Base-by-base conservation (phyloP, 2,888 invertebrate genomes). In the Actias luna region DNA sequence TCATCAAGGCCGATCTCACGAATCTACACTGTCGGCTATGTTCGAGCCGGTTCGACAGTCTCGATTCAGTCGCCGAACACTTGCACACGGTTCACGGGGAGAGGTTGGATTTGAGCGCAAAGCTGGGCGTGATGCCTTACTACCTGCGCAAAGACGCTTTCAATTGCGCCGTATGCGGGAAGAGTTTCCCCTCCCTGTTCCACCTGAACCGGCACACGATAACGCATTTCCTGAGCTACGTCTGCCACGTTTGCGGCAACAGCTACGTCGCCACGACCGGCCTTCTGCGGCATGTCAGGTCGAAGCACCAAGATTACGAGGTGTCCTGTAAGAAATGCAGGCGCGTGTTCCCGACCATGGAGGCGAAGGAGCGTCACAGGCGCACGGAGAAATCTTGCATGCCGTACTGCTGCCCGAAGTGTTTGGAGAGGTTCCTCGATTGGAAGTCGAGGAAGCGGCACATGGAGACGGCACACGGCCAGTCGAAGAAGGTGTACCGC, bases 121-220 rank as follows among this genome's bases (percentile, higher is more conserved):
- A 88, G 58, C 69, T 87, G 0, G 91, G 90, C 1, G 84, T 90
- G 0, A 89, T 91, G 89, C 90, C 91, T 22, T 91, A 89, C 60
- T 68, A 79, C 1, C 66, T 92, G 4, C 75, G 79, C 5, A 87
- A 82, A 18, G 87, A 87, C 39, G 69, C 74, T 0, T 85, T 78
- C 63, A 80, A 78, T 50, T 91, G 91, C 67, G 87, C 85, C 0
- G 81, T 91, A 0, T 92, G 91, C 65, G 76, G 75, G 5, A 89
- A 90, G 63, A 85, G 74, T 25, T 79, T 85, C 1, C 88, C 91
- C 0, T 85, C 88, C 0, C 71, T 91, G 0, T 83, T 87, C 61
- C 89, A 89, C 55, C 61, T 92, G 5, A 91, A 90, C 59, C 67
- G 89, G 25, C 92, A 92, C 65, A 91, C 91, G 1, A 85, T 90